These are phyloP conservation scores for Dasyurus viverrinus DNA, from an alignment of 2,113 vertebrate species.

Conservation along the genomic window DNA sequence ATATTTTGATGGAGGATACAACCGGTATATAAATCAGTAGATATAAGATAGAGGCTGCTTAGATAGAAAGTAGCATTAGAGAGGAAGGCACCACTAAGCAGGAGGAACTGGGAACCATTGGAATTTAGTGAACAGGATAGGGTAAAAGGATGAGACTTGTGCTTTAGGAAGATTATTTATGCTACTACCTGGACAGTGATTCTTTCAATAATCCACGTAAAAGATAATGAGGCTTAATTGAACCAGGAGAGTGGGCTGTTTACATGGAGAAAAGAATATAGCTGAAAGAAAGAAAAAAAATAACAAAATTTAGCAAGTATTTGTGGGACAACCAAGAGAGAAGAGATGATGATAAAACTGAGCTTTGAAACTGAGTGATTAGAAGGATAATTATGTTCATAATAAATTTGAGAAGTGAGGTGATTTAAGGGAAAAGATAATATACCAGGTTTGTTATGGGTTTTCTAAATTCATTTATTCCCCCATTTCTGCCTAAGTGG, in stretches of 20 bases:
- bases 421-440: not conserved
- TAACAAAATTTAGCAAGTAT: not conserved
- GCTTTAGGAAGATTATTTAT: not conserved
- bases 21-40: not conserved
- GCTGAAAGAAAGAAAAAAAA: not conserved
- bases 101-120: not conserved
- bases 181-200: not conserved
- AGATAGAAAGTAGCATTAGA: not conserved
- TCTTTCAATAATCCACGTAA: not conserved
- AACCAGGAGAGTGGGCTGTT: not conserved
- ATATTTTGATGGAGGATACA: not conserved
- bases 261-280: not conserved
- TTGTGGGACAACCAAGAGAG: not conserved
- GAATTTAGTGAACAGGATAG: not conserved
- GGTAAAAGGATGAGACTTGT: not conserved
- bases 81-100: not conserved
- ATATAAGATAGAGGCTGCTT: not conserved
- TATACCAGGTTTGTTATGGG: not conserved
- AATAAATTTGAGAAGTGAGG: not conserved
- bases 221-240: not conserved
- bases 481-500: not conserved
- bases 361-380: not conserved
- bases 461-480: not conserved
- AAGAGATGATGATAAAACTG: not conserved
- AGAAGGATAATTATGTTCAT: not conserved